Evolutionary conservation across 2,113 vertebrate species (phyloP), one percentile per base, ranked within the genome.

Genomic region (Forbesichthys agassizii): DNA sequence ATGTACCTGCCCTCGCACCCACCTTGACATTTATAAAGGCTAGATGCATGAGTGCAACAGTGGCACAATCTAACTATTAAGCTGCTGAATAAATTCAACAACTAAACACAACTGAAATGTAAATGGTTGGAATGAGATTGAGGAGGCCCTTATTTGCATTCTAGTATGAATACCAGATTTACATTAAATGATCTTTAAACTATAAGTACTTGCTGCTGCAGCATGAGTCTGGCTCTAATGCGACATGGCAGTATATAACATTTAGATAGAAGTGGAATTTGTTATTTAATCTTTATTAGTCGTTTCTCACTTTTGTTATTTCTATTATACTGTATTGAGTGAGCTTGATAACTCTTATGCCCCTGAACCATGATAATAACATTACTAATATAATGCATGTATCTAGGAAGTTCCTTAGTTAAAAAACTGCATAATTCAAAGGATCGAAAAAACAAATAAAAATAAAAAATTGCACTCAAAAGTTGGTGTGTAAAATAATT

Each of bases 111-210:
- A 73, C 20, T 48, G 52, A 48, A 59, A 42, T 68, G 64, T 54
- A 66, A 75, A 77, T 47, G 65, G 54, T 27, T 61, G 72, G 79
- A 64, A 64, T 68, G 62, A 81, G 72, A 80, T 63, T 77, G 69
- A 81, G 71, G 57, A 49, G 72, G n/a, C 74, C 48, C 64, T 76
- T 68, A 78, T 87, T 80, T 82, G 69, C 68, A 82, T 86, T 66
- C 73, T 58, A 69, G 69, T 79, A 61, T 77, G 61, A 68, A 74
- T 47, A 48, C 49, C 52, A 71, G 33, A 62, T 69, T 74, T 48
- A 36, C 65, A n/a, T 56, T 64, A 48, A 51, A 62, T 61, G 36
- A 48, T 48, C n/a, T 46, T 59, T 53, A 9, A n/a, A 47, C 11
- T 47, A 47, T 58, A 46, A 54, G 46, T 53, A 51, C 33, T n/a